Evolutionary conservation across 2,888 invertebrate species (phyloP).

Genomic region (Lumbricus terrestris): DNA sequence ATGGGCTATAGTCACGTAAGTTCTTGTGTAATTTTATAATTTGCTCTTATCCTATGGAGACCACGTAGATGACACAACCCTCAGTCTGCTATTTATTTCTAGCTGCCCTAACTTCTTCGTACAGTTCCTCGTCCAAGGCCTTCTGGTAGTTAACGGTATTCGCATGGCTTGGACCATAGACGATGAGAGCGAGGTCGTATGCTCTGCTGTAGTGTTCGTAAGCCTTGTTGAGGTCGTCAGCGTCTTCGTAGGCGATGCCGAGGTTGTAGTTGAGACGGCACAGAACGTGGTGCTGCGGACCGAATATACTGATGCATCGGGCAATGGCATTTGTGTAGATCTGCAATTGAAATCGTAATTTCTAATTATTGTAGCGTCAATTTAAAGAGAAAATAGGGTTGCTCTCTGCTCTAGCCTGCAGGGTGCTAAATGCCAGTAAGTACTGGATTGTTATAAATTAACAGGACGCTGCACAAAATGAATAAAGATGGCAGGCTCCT

Average conservation of each 20-base stretch:
- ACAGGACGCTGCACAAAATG: no score
- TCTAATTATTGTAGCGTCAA: no score
- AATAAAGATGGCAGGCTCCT: no score
- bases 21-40: no score
- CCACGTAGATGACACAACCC: no score
- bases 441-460: no score
- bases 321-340: slow-evolving; percentile 30
- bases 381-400: no score
- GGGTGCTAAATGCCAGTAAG: no score
- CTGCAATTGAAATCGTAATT: slow-evolving; percentile 26
- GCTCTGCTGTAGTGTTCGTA: slow-evolving; percentile 31
- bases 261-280: slow-evolving; percentile 39
- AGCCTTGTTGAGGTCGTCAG: slow-evolving; percentile 32
- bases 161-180: slow-evolving; percentile 25
- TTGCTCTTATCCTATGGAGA: no score
- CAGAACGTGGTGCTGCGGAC: slow-evolving; percentile 25
- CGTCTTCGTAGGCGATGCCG: slow-evolving; percentile 40
- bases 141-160: neutral
- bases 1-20: no score
- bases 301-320: slow-evolving; percentile 9
- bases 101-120: neutral
- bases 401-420: no score
- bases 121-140: neutral
- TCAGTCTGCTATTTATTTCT: neutral
- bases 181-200: slow-evolving; percentile 23